These are phyloP conservation scores for Probosciger aterrimus DNA, from an alignment of 2,113 vertebrate genomes.

Conservation along the genomic window DNA sequence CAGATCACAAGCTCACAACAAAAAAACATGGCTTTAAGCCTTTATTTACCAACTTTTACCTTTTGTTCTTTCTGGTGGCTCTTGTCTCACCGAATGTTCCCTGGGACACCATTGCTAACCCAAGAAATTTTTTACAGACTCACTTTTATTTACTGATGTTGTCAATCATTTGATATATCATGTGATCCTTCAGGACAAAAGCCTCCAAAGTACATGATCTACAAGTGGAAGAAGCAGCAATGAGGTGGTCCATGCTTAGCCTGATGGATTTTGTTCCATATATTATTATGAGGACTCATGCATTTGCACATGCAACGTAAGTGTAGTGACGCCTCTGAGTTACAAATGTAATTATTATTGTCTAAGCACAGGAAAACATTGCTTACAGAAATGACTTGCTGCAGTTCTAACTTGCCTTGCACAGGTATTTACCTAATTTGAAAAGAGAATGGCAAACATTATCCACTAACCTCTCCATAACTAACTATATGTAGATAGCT, in stretches of 20 bases:
- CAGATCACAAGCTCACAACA: not conserved
- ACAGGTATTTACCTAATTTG: not conserved
- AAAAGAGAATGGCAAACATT: not conserved
- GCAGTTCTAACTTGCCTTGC: not conserved
- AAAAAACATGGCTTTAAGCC: accelerated
- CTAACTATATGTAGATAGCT: not conserved
- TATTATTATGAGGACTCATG: not conserved
- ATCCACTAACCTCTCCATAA: not conserved
- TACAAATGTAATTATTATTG: not conserved
- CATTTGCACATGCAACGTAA: not conserved
- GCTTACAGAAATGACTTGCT: not conserved
- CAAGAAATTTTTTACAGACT: not conserved
- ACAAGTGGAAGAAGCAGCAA: not conserved
- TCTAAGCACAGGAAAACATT: not conserved
- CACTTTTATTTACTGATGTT: not conserved
- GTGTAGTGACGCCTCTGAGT: not conserved
- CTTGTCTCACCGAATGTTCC: not conserved
- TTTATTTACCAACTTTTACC: not conserved
- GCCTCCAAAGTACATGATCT: not conserved
- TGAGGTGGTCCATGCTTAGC: not conserved
- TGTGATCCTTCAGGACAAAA: not conserved
- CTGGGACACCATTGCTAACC: not conserved
- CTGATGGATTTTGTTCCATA: not conserved
- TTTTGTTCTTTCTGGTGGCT: not conserved
- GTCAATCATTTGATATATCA: not conserved